phyloP scores from a whole-genome alignment of 2,797 vertebrate species.

The Sebastes goodei region DNA sequence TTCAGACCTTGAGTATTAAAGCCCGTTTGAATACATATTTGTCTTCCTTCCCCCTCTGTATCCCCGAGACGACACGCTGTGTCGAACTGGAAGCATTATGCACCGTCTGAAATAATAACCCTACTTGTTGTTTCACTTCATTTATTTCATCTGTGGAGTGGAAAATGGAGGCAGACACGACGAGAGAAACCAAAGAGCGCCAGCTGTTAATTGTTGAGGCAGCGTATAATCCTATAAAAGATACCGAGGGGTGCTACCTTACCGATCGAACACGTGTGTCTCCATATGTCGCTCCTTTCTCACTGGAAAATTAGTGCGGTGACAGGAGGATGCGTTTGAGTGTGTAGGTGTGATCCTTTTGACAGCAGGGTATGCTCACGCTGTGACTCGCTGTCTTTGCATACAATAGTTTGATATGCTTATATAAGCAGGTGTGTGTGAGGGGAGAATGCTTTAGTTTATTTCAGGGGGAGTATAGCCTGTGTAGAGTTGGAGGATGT shows the following conservation, averaged over 20 bases:
- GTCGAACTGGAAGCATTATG: neutral
- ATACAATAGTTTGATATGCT: constrained; percentile 38
- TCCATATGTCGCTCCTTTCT: constrained; percentile 45
- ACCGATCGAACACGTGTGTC: constrained; percentile 33
- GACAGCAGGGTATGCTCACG: constrained; percentile 38
- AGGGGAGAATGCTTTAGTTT: neutral
- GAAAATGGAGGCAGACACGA: constrained; percentile 7
- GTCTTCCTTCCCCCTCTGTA: neutral
- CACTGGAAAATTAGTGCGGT: constrained; percentile 36
- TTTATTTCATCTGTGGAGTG: constrained; percentile 24
- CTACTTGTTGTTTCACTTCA: constrained; percentile 19
- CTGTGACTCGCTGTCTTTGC: constrained; percentile 40
- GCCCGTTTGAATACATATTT: constrained; percentile 7
- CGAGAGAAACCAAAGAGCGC: constrained; percentile 1
- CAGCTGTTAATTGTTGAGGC: constrained; percentile 53
- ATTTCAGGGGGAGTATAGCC: neutral
- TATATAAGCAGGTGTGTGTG: constrained; percentile 35
- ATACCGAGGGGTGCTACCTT: constrained; percentile 34
- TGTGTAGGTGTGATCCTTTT: constrained; percentile 52
- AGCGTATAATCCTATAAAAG: constrained; percentile 26
- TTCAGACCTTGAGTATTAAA: constrained; percentile 14
- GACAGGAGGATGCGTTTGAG: constrained; percentile 28
- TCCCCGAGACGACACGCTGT: neutral
- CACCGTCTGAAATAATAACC: constrained; percentile 11
- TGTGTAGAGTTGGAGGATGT: neutral